Base-by-base conservation (phyloP, 2,888 invertebrate genomes). In the Pyralis farinalis region DNA sequence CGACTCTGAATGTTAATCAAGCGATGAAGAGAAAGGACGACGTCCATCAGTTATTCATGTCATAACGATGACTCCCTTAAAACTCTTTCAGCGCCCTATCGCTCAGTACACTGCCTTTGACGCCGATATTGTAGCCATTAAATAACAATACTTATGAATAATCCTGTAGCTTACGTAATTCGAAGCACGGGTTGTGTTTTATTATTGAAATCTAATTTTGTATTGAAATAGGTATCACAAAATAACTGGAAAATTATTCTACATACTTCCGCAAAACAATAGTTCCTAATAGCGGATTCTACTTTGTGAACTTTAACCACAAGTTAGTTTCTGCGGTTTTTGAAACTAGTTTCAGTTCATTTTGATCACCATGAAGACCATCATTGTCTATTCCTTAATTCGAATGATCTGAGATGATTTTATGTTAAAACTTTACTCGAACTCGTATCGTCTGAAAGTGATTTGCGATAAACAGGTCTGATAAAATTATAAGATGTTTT, bases 1-100 rank as follows among this genome's bases (percentile, higher is more conserved):
- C 70, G 58, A 65, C 63, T 65, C 69, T 77, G 86, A 86, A 86
- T 87, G 83, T 74, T 83, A 87, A 86, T 86, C 72, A 75, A 69
- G 68, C 65, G 64, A 63, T 68, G 71, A 71, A 69, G 74, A 71
- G 70, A 64, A 63, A 64, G 73, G 68, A 60, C 73, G 63, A 44
- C 71, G 71, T 73, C 79, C 78, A 82, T 83, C 80, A 77, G 78
- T 77, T 72, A 83, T 84, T 82, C 80, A 75, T 72, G 76, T 71
- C 78, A 71, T 74, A 75, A 72, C 70, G 67, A 71, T 67, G 69
- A 68, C 69, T 65, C 63, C 64, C 64, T 63, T 53, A 54, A 70
- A 73, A 78, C 70, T 74, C 71, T 77, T 76, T 76, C 69, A 71
- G 65, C 64, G 49, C 45, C 43, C 47, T 43, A 42, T 42, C 49